phyloP scores from a whole-genome alignment of 1,140 invertebrate species.

The Contarinia nasturtii region DNA sequence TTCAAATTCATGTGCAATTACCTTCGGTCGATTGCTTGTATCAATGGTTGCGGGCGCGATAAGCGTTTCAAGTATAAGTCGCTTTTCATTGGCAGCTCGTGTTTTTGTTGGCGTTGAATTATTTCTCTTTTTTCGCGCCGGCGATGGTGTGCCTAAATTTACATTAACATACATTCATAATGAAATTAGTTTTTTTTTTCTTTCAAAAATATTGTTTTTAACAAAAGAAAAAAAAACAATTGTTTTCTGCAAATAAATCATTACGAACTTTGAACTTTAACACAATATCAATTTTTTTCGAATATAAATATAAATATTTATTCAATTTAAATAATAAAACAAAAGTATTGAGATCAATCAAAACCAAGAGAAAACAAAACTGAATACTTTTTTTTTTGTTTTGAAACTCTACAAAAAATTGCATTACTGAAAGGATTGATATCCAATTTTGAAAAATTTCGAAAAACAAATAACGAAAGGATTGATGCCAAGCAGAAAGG shows the following conservation, averaged over 20 bases:
- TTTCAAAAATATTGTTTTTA: no score
- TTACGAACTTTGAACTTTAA: constrained; percentile 6
- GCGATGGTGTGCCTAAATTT: constrained; percentile 39
- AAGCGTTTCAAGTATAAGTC: constrained; percentile 52
- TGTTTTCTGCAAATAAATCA: no score
- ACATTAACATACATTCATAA: background rate
- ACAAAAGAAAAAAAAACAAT: no score
- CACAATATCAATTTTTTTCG: constrained; percentile 5
- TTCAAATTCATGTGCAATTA: background rate
- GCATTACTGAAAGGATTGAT: no score
- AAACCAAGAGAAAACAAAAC: background rate
- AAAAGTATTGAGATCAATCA: background rate
- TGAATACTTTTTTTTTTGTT: no score
- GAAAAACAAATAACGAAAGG: no score
- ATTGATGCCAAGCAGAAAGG: no score
- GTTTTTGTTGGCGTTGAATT: constrained; percentile 49
- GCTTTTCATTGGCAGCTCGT: constrained; percentile 42
- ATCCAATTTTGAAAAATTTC: no score
- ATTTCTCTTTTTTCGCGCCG: constrained; percentile 42
- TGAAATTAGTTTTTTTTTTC: no score
- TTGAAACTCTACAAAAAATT: no score
- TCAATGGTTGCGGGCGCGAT: constrained; percentile 27
- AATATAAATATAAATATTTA: constrained; percentile 1
- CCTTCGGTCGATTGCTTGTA: constrained; percentile 9
- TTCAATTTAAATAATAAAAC: no score